Base-by-base conservation (phyloP, 2,888 invertebrate species). In the Drosophila pullipes region DNA sequence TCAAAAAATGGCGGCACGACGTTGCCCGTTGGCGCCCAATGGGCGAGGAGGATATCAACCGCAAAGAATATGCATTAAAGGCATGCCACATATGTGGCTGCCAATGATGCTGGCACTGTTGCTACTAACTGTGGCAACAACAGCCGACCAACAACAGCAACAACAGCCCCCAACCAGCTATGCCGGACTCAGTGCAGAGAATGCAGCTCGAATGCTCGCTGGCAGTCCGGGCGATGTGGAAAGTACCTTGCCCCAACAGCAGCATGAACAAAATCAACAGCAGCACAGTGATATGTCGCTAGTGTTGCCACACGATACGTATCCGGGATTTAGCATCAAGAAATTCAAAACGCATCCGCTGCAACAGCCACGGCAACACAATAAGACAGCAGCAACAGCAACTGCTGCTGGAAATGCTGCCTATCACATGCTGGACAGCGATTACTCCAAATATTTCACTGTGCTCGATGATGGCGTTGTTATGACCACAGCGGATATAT, bases 401-500 rank as follows among this genome's bases (percentile, higher is more conserved):
- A 25, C 41, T 7, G 18, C 25, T 0, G 53, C 50, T 25, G 16
- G 22, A 0, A 50, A 22, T 4, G 91, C 91, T 13, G 94, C 95
- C 76, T 96, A 95, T 92, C 95, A 95, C 78, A 94, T 97, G 80
- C 94, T 97, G 89, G 97, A 97, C 90, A 97, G 96, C 59, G 97
- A 96, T 78, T 97, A 96, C 93, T 96, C 97, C 55, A 96, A 97
- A 82, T 98, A 96, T 93, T 98, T 98, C 93, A 97, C 98, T 13
- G 96, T 98, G 81, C 95, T 98, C 68, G 96, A 96, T 81, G 97
- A 97, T 93, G 98, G 98, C 61, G 95, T 97, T 67, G 96, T 98
- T 68, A 98, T 98, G 97, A 98, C 98, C 54, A 98, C 97, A 33
- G 96, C 97, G 47, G 97, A 97, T 91, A 95, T 98, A 50, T 95